These are phyloP conservation scores for Littorina saxatilis DNA, from an alignment of 1,140 invertebrate genomes.

Conservation along the genomic window DNA sequence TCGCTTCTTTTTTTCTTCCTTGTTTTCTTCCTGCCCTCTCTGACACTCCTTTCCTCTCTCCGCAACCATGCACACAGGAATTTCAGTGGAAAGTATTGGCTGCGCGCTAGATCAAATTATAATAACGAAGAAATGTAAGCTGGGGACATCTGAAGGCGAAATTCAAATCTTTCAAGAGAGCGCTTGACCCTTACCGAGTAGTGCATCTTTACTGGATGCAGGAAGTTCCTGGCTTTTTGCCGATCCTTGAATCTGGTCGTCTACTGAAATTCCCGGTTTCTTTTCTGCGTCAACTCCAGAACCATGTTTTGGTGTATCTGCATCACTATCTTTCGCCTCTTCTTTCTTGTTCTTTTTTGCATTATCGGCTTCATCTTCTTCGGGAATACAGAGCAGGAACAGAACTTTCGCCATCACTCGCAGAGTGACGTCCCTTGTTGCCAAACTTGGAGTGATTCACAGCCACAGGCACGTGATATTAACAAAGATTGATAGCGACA, in stretches of 20 bases:
- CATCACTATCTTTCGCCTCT: neutral
- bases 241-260: no score
- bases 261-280: no score
- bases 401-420: neutral
- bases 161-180: no score
- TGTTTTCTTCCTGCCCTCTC: no score
- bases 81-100: no score
- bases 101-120: no score
- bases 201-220: neutral
- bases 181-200: neutral
- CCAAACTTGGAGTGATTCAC: no score
- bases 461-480: neutral
- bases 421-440: neutral
- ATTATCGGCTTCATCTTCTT: neutral
- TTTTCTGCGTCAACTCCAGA: neutral
- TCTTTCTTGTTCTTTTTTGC: neutral
- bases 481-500: constrained; percentile 13
- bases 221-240: neutral
- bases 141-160: no score
- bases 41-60: no score
- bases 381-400: neutral
- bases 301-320: neutral
- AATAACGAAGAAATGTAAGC: no score
- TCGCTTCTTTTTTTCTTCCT: no score
- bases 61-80: no score